Evolutionary conservation across 2,888 invertebrate genomes (phyloP).

Genomic region (Eremobia ochroleuca): DNA sequence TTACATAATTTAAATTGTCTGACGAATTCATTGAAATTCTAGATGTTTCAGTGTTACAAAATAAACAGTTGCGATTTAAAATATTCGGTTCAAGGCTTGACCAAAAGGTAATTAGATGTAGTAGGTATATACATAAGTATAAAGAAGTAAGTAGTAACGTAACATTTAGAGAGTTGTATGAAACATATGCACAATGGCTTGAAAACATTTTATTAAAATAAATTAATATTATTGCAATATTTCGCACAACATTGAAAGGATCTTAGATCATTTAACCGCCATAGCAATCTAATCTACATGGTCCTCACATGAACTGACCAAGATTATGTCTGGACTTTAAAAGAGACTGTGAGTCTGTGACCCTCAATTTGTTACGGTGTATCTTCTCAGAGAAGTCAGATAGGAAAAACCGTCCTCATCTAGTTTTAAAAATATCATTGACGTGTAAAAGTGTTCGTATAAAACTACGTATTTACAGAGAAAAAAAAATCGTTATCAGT

Average conservation of each 20-base stretch:
- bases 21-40: conserved; percentile 10
- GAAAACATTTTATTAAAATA: not conserved
- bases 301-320: not conserved
- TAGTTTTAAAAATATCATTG: not conserved
- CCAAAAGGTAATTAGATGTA: not conserved
- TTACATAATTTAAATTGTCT: not conserved
- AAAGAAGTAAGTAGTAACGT: too few relatives aligned
- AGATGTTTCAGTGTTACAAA: conserved; percentile 26
- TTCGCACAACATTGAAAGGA: not conserved
- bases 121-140: conserved; percentile 6
- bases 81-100: conserved; percentile 32
- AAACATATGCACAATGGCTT: not conserved
- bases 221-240: conserved; percentile 13
- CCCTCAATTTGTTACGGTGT: not conserved
- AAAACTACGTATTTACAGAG: not conserved
- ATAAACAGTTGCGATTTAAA: conserved; percentile 4
- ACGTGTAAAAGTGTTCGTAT: not conserved
- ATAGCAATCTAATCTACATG: not conserved
- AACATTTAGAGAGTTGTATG: conserved; percentile 1
- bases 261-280: not conserved
- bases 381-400: too few relatives aligned
- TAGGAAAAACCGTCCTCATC: not conserved
- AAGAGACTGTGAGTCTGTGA: not conserved
- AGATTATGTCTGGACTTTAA: not conserved
- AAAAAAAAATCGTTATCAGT: too few relatives aligned